Evolutionary conservation across 2,888 invertebrate genomes (phyloP).

Genomic region (Keiferia lycopersicella): DNA sequence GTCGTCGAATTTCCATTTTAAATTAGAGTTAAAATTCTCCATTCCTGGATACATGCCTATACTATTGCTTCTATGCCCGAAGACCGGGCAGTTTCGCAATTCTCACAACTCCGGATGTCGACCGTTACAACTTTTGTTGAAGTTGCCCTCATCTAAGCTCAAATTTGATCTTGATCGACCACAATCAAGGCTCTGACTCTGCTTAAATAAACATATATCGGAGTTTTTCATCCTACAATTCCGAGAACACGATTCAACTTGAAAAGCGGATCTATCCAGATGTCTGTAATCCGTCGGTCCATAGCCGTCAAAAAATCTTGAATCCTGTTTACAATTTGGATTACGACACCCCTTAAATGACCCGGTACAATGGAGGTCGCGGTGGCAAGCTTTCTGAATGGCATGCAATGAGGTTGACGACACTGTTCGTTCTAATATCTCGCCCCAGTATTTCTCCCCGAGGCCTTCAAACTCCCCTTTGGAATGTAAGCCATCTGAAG

Average conservation of each 20-base stretch:
- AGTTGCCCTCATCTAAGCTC: slow-evolving; percentile 75
- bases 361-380: slow-evolving; percentile 69
- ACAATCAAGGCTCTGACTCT: slow-evolving; percentile 67
- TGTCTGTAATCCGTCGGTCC: slow-evolving; percentile 70
- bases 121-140: slow-evolving; percentile 73
- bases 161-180: slow-evolving; percentile 75
- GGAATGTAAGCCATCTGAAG: slow-evolving; percentile 74
- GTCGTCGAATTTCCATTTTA: slow-evolving; percentile 77
- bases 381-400: slow-evolving; percentile 79
- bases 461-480: slow-evolving; percentile 84
- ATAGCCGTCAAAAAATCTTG: slow-evolving; percentile 72
- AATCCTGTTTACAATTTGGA: slow-evolving; percentile 66
- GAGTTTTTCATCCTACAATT: slow-evolving; percentile 75
- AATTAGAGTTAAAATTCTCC: slow-evolving; percentile 75
- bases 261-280: slow-evolving; percentile 71
- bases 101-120: slow-evolving; percentile 80
- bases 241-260: slow-evolving; percentile 74
- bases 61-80: slow-evolving; percentile 80
- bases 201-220: slow-evolving; percentile 73
- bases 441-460: slow-evolving; percentile 88
- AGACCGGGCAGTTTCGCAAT: slow-evolving; percentile 76
- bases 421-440: slow-evolving; percentile 89
- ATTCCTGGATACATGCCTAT: slow-evolving; percentile 74
- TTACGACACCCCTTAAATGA: slow-evolving; percentile 74
- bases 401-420: slow-evolving; percentile 89